These are phyloP conservation scores for Stenotaenia linearis DNA, from an alignment of 2,888 invertebrate species.

Conservation along the genomic window DNA sequence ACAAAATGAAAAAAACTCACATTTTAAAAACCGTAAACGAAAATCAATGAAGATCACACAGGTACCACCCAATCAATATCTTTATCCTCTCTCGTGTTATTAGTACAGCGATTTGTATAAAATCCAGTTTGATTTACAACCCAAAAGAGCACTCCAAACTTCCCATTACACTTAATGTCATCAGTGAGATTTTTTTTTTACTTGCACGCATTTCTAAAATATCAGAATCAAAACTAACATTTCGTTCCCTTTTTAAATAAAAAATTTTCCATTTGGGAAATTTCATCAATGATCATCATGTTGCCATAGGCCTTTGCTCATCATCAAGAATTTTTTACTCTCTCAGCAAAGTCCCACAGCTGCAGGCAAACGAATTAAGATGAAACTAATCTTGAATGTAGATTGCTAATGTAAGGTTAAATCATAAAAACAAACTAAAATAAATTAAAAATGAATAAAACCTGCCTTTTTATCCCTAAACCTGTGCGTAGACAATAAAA, in stretches of 20 bases:
- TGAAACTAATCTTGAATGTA: neutral
- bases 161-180: neutral
- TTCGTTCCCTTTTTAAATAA: neutral
- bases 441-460: no score
- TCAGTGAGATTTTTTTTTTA: neutral
- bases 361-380: neutral
- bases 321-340: neutral
- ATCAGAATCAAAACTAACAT: neutral
- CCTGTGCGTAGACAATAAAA: no score
- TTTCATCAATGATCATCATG: neutral
- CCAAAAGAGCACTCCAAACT: neutral
- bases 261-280: neutral
- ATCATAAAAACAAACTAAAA: neutral
- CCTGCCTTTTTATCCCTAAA: no score
- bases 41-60: no score
- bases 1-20: no score
- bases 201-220: neutral
- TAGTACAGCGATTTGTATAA: neutral
- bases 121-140: neutral
- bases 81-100: neutral
- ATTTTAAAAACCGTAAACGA: no score
- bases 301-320: neutral
- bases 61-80: neutral
- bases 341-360: neutral
- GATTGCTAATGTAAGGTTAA: neutral